Conservation (phyloP, 1,140 invertebrate genomes). For the Eufriesea mexicana region DNA sequence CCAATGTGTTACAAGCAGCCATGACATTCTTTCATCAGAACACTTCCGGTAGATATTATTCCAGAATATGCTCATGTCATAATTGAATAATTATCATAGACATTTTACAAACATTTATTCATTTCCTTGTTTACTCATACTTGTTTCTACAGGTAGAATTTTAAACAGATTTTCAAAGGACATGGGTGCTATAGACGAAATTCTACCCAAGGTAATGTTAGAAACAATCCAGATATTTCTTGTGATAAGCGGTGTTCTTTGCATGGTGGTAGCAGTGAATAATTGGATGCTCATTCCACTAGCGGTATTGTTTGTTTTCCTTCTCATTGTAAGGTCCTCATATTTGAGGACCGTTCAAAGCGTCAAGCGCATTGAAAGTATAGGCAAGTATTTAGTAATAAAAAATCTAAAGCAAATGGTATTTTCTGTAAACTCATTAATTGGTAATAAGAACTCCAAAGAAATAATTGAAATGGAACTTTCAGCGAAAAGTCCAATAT, state of each 20-base stretch:
- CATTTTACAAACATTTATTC: background rate
- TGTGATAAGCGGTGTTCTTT: conserved; percentile 80
- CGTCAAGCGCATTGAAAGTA: conserved; percentile 83
- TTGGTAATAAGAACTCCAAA: background rate
- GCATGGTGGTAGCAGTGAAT: conserved; percentile 84
- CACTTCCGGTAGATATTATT: conserved; percentile 85
- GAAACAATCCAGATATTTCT: conserved; percentile 84
- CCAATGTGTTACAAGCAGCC: conserved; percentile 87
- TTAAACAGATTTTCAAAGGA: conserved; percentile 93
- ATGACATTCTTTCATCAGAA: conserved; percentile 94
- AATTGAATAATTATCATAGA: background rate
- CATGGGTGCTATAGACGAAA: conserved; percentile 91
- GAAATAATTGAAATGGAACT: background rate
- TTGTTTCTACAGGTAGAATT: conserved; percentile 83
- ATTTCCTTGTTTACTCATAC: background rate
- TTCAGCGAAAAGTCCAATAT: conserved; percentile 89
- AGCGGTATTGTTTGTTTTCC: conserved; percentile 82
- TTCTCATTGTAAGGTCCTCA: conserved; percentile 83
- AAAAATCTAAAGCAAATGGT: background rate
- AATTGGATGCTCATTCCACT: conserved; percentile 84
- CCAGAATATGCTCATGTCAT: background rate
- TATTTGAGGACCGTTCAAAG: conserved; percentile 86
- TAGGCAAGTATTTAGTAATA: conserved; percentile 73
- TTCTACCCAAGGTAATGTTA: conserved; percentile 87
- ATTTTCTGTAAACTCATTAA: background rate